phyloP scores from a whole-genome alignment of 2,888 invertebrate species.

The Eledona agricola region DNA sequence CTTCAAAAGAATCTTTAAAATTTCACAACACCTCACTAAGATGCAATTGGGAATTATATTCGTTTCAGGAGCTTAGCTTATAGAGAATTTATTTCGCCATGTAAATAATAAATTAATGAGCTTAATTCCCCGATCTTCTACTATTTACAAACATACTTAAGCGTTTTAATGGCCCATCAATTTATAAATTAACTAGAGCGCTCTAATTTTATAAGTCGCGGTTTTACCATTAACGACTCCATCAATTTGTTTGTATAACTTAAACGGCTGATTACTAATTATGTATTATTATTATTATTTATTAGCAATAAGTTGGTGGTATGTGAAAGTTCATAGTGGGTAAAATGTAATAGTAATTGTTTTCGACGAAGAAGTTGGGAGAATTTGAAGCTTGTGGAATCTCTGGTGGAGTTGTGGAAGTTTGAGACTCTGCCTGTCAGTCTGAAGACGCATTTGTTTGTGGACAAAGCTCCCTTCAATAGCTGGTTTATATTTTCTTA shows the following conservation, averaged over 20 bases:
- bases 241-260: conserved; percentile 4
- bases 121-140: conserved; percentile 6
- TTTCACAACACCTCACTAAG: conserved; percentile 5
- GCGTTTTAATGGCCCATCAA: conserved; percentile 26
- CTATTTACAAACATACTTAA: conserved; percentile 27
- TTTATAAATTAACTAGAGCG: conserved; percentile 16
- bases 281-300: conserved; percentile 6
- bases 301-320: conserved; percentile 9
- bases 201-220: conserved; percentile 11
- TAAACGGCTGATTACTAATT: conserved; percentile 5
- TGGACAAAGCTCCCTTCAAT: conserved; percentile 36
- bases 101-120: conserved; percentile 26
- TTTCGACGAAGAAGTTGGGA: conserved; percentile 27
- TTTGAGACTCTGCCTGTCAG: conserved; percentile 35
- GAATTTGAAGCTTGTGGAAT: conserved; percentile 35
- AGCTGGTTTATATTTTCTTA: conserved; percentile 31
- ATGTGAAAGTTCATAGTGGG: conserved; percentile 22
- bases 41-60: no score
- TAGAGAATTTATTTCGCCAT: conserved; percentile 7
- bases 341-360: conserved; percentile 34
- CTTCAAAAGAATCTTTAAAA: conserved; percentile 22
- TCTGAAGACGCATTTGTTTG: conserved; percentile 30
- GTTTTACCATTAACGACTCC: conserved; percentile 8
- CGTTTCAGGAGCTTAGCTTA: background rate
- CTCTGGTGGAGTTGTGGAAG: conserved; percentile 31